Evolutionary conservation across 2,888 invertebrate genomes (phyloP).

Genomic region (Arrhopalites spinosus): DNA sequence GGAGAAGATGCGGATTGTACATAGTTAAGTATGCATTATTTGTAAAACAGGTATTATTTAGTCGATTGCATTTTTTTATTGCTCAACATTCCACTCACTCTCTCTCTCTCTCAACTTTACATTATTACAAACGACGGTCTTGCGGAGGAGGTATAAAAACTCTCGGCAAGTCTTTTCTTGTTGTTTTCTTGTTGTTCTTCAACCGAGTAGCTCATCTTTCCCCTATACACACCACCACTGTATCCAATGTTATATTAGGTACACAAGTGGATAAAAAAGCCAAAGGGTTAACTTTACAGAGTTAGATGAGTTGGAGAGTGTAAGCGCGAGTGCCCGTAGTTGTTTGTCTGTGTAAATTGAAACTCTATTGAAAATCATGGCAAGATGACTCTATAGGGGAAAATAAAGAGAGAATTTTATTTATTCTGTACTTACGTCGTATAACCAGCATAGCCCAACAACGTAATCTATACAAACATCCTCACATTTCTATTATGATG

Average conservation of each 20-base stretch:
- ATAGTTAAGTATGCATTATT: constrained; percentile 26
- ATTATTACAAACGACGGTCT: constrained; percentile 3
- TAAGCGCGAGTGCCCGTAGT: not conserved
- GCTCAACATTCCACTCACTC: constrained; percentile 24
- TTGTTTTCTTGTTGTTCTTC: not conserved
- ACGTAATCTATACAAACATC: no score
- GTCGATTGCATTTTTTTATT: constrained; percentile 25
- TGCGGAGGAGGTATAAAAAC: constrained; percentile 15
- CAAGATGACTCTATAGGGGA: no score
- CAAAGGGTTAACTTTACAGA: not conserved
- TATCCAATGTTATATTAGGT: not conserved
- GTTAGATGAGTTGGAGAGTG: not conserved
- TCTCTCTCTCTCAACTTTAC: constrained; percentile 21
- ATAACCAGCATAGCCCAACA: no score
- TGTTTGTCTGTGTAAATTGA: constrained; percentile 11
- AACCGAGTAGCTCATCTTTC: not conserved
- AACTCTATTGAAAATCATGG: constrained; percentile 22
- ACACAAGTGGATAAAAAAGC: not conserved
- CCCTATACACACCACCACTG: not conserved
- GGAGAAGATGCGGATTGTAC: not conserved
- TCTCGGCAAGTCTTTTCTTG: constrained; percentile 10
- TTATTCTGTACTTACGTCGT: no score
- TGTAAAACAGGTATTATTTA: constrained; percentile 27
- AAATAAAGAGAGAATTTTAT: no score
- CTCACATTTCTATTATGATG: no score